These are phyloP conservation scores for Papilio polytes DNA, from an alignment of 1,140 invertebrate genomes.

Conservation along the genomic window DNA sequence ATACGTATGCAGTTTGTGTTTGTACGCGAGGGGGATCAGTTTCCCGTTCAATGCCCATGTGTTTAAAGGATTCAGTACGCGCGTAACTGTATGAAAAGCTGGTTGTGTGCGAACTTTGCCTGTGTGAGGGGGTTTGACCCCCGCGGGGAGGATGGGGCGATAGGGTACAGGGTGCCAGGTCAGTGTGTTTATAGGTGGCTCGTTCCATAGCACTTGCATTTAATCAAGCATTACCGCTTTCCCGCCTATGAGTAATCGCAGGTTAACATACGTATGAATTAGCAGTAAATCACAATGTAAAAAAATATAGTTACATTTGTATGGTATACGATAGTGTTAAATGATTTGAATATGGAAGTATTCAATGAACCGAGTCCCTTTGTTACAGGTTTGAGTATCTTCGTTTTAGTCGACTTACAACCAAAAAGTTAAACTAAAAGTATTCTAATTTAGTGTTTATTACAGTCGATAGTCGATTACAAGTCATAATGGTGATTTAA, in stretches of 20 bases:
- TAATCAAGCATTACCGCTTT: slow-evolving; percentile 61
- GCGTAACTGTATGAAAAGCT: not conserved
- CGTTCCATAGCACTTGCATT: slow-evolving; percentile 57
- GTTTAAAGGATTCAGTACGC: not conserved
- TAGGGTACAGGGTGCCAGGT: slow-evolving; percentile 54
- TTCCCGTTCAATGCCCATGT: slow-evolving; percentile 13
- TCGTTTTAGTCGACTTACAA: too few species aligned
- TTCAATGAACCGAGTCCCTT: not conserved
- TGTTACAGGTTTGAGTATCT: not conserved
- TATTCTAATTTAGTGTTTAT: too few species aligned
- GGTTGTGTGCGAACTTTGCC: slow-evolving; percentile 42
- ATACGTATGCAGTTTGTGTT: slow-evolving; percentile 4
- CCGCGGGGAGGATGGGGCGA: slow-evolving; percentile 42
- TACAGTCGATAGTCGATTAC: too few species aligned
- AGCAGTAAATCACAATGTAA: slow-evolving; percentile 30
- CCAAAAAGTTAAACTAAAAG: too few species aligned
- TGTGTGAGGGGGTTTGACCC: slow-evolving; percentile 38
- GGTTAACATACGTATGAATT: slow-evolving; percentile 31
- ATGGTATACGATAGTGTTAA: not conserved
- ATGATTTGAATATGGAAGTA: not conserved
- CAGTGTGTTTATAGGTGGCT: slow-evolving; percentile 72
- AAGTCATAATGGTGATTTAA: too few species aligned
- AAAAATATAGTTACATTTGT: slow-evolving; percentile 19
- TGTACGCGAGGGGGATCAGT: not conserved
- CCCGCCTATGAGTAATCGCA: slow-evolving; percentile 47